phyloP scores from a whole-genome alignment of 2,888 invertebrate species.

The Phaonia tiefii region DNA sequence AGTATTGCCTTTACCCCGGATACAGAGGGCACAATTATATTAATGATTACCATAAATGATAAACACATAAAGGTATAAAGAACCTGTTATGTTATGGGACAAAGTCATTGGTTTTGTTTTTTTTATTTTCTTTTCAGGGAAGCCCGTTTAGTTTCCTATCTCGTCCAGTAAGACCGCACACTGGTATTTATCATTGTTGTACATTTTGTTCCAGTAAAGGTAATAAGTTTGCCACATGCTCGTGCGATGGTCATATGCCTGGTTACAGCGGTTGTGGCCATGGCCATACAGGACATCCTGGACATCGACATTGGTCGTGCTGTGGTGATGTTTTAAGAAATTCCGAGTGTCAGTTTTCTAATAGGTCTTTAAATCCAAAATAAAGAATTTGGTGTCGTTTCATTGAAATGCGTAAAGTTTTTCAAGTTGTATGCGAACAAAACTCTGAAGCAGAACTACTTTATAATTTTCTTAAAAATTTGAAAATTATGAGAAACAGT shows the following conservation, averaged over 20 bases:
- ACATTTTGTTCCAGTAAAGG: slow-evolving; percentile 91
- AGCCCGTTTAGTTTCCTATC: slow-evolving; percentile 86
- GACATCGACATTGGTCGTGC: slow-evolving; percentile 91
- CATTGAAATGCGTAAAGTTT: too few relatives aligned
- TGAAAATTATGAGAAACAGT: too few relatives aligned
- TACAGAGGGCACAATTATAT: slow-evolving; percentile 84
- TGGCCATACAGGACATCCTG: slow-evolving; percentile 90
- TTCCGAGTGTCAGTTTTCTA: slow-evolving; percentile 83
- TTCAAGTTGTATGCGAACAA: too few relatives aligned
- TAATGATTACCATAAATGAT: slow-evolving; percentile 84
- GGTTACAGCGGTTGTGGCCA: slow-evolving; percentile 90
- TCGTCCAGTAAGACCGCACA: slow-evolving; percentile 84
- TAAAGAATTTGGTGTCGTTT: too few relatives aligned
- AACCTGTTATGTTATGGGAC: background rate
- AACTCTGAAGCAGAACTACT: too few relatives aligned
- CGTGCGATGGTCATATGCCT: slow-evolving; percentile 88
- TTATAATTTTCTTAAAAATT: too few relatives aligned
- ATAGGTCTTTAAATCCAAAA: slow-evolving; percentile 75
- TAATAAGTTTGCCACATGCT: slow-evolving; percentile 85
- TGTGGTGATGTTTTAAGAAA: slow-evolving; percentile 85
- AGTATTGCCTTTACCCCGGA: slow-evolving; percentile 84
- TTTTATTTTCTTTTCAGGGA: slow-evolving; percentile 81
- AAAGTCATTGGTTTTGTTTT: slow-evolving; percentile 62
- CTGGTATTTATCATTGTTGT: slow-evolving; percentile 90
- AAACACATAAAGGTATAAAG: slow-evolving; percentile 84